phyloP scores from a whole-genome alignment of 1,140 invertebrate species.

The Drosophila varians region DNA sequence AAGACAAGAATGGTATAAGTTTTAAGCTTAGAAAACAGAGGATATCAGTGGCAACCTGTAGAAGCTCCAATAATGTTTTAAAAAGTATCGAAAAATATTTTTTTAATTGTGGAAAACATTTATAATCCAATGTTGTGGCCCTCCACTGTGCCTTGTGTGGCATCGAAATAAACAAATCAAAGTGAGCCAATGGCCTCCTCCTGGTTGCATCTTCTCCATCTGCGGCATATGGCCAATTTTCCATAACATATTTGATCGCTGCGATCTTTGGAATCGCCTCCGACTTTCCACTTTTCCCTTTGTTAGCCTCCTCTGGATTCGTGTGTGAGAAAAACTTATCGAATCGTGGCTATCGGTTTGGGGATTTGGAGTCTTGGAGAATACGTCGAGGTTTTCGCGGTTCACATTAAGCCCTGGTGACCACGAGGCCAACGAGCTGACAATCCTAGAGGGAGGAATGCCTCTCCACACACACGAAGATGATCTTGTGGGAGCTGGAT shows the following conservation, averaged over 20 bases:
- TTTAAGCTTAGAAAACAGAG: no score
- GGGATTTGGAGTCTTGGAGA: constrained; percentile 10
- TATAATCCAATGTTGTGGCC: not conserved
- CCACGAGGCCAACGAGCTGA: constrained; percentile 79
- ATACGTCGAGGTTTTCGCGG: not conserved
- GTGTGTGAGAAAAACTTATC: constrained; percentile 79
- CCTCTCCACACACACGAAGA: constrained; percentile 47
- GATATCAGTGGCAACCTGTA: no score
- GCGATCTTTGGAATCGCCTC: constrained; percentile 73
- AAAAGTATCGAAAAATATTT: no score
- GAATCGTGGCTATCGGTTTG: constrained; percentile 63
- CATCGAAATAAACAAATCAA: constrained; percentile 79
- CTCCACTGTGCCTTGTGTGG: constrained; percentile 53
- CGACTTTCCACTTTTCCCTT: constrained; percentile 77
- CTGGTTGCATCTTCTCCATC: constrained; percentile 35
- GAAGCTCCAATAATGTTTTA: no score
- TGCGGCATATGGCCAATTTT: constrained; percentile 78
- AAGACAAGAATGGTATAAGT: no score
- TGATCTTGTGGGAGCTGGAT: constrained; percentile 37
- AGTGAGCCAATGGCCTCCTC: constrained; percentile 63
- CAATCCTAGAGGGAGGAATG: constrained; percentile 70
- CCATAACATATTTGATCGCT: constrained; percentile 79
- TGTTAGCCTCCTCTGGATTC: constrained; percentile 51
- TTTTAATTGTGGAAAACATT: no score
- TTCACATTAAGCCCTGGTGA: constrained; percentile 76